A percentile compares a stretch with the other conserved stretches of the same genome.
Conservation (phyloP, 64 coral and sea anemone genomes). For the Astreopora myriophthalma region DNA sequence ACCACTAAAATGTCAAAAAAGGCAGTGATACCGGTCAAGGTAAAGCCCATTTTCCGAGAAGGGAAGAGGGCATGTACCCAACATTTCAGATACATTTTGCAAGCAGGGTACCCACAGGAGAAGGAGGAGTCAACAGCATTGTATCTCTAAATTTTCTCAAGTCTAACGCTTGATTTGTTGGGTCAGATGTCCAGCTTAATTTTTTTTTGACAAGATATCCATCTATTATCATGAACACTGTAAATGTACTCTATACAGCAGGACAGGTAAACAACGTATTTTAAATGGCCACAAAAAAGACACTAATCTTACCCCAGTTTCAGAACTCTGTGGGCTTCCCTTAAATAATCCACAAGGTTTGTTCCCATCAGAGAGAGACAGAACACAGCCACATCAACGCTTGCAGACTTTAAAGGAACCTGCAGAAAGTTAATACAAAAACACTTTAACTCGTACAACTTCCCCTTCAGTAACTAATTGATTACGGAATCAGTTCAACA, state of each 20-base stretch:
- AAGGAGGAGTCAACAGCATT: no score
- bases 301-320: slow-evolving; percentile 59
- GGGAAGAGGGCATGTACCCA: not conserved
- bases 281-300: not conserved
- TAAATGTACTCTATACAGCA: no score
- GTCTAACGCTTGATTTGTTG: no score
- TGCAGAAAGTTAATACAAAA: not conserved
- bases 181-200: no score
- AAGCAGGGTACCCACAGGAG: no score
- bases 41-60: not conserved
- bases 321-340: slow-evolving; percentile 84
- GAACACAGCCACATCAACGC: slow-evolving; percentile 92
- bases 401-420: slow-evolving; percentile 78
- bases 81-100: no score
- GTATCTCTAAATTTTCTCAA: no score
- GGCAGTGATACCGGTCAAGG: not conserved
- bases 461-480: no score
- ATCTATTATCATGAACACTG: no score
- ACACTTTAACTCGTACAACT: not conserved
- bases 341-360: slow-evolving; percentile 78
- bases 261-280: not conserved
- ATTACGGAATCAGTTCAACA: no score
- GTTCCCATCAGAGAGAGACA: slow-evolving; percentile 98
- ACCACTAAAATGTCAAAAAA: slow-evolving; percentile 68
- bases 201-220: no score